Conservation (phyloP, 2,113 vertebrate genomes). For the Cnemophilus loriae region DNA sequence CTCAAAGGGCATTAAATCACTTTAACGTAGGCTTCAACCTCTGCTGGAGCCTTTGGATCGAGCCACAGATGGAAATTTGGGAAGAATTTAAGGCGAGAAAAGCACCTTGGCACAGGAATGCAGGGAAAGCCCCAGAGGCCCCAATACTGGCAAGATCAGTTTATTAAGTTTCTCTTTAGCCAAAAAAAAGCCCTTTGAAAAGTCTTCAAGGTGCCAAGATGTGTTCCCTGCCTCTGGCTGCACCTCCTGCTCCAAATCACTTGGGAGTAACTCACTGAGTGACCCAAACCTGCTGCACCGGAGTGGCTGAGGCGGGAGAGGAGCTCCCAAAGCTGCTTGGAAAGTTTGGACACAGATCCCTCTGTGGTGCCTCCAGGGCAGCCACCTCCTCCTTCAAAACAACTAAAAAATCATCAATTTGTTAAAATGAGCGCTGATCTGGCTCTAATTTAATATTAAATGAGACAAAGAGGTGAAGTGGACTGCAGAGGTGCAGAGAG, state of each 20-base stretch:
- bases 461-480: rapidly evolving
- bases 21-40: neutral
- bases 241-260: neutral
- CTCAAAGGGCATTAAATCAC: neutral
- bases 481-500: neutral
- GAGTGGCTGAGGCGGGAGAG: neutral
- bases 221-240: neutral
- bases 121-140: neutral
- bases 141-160: neutral
- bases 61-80: neutral
- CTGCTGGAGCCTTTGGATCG: neutral
- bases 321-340: neutral
- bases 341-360: neutral
- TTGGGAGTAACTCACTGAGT: neutral
- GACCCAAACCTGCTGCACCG: neutral
- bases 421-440: neutral
- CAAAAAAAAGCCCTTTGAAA: neutral
- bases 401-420: neutral
- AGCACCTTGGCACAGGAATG: neutral
- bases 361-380: neutral
- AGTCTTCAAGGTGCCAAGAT: neutral
- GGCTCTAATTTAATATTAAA: neutral
- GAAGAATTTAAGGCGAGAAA: neutral
- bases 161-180: neutral
- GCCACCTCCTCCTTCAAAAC: no score